Conservation (phyloP, 1,140 invertebrate species). For the Manduca sexta region DNA sequence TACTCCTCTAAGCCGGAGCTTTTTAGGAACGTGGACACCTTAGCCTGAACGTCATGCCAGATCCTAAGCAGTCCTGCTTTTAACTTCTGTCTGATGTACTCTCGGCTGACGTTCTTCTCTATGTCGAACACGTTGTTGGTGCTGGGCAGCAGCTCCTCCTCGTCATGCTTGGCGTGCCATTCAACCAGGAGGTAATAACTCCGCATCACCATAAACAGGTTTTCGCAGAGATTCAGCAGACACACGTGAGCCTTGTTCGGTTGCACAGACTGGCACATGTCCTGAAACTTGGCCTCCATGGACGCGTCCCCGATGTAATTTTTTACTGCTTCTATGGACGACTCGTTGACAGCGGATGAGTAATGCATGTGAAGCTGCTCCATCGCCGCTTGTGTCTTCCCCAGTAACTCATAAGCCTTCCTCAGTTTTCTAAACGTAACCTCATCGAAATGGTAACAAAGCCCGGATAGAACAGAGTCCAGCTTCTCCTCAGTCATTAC, state of each 20-base stretch:
- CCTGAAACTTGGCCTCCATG: slow-evolving; percentile 83
- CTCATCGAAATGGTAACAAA: slow-evolving; percentile 81
- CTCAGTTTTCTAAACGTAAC: slow-evolving; percentile 86
- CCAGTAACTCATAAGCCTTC: slow-evolving; percentile 87
- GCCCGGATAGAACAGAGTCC: slow-evolving; percentile 88
- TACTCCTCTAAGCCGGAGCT: slow-evolving; percentile 86
- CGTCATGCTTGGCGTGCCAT: slow-evolving; percentile 81
- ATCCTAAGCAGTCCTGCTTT: slow-evolving; percentile 88
- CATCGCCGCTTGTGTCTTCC: slow-evolving; percentile 92
- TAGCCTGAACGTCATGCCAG: slow-evolving; percentile 96
- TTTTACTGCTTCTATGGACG: slow-evolving; percentile 85
- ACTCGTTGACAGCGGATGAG: slow-evolving; percentile 93
- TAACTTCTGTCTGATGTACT: slow-evolving; percentile 92
- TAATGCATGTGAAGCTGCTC: slow-evolving; percentile 97
- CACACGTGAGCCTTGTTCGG: slow-evolving; percentile 87
- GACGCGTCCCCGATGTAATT: slow-evolving; percentile 79
- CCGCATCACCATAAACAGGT: slow-evolving; percentile 85
- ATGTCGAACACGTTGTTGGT: slow-evolving; percentile 70
- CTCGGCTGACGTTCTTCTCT: slow-evolving; percentile 79
- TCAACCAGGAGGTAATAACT: slow-evolving; percentile 88
- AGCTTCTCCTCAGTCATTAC: slow-evolving; percentile 94
- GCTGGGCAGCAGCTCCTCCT: slow-evolving; percentile 39
- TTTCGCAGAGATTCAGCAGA: slow-evolving; percentile 86
- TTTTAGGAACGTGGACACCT: slow-evolving; percentile 86
- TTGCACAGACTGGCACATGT: slow-evolving; percentile 84